Evolutionary conservation across 1,140 invertebrate genomes (phyloP).

Genomic region (Oryctes rhinoceros): DNA sequence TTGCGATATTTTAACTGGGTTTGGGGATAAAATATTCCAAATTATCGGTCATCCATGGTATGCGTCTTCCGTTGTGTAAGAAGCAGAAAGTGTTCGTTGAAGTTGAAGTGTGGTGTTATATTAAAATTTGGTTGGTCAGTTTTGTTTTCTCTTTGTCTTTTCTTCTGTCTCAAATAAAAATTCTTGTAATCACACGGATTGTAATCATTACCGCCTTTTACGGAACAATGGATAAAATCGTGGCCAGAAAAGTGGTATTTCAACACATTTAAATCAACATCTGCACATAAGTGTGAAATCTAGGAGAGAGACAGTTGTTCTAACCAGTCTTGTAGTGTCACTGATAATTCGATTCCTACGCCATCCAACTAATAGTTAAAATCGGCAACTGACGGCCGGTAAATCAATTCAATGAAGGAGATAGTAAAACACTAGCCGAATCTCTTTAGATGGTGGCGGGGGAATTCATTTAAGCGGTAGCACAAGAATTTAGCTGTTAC

Average conservation of each 20-base stretch:
- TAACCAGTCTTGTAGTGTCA: background rate
- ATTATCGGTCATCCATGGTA: background rate
- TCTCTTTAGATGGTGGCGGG: no score
- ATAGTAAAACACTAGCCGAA: no score
- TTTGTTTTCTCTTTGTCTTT: no score
- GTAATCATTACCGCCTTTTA: background rate
- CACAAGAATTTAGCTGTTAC: no score
- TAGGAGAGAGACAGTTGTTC: background rate
- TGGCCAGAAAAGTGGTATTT: background rate
- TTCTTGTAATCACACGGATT: background rate
- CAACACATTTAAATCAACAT: background rate
- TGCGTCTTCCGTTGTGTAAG: background rate
- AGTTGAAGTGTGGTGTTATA: background rate
- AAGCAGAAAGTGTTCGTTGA: background rate
- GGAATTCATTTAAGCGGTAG: no score
- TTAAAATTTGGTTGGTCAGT: background rate
- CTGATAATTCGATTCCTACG: background rate
- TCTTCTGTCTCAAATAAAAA: background rate
- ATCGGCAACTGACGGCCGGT: background rate
- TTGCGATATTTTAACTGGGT: background rate
- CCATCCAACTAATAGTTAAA: background rate
- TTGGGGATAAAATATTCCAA: background rate
- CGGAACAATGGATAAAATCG: background rate
- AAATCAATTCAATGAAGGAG: no score
- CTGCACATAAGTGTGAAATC: background rate